These are phyloP conservation scores for Misgurnus anguillicaudatus DNA, from an alignment of 2,113 vertebrate genomes.

Conservation along the genomic window DNA sequence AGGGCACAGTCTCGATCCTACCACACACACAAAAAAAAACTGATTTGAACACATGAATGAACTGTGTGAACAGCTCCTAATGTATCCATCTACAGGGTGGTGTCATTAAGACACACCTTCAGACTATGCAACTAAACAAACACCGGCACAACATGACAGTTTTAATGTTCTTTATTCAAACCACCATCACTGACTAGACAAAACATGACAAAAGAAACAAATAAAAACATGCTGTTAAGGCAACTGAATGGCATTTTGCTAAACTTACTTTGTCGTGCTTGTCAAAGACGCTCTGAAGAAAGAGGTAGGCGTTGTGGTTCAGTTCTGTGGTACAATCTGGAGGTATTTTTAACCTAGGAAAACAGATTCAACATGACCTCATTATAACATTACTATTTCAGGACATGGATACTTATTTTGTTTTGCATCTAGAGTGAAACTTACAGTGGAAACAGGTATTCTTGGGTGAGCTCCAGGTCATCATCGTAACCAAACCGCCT, in stretches of 20 bases:
- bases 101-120: background rate
- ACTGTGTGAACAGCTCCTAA: background rate
- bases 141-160: background rate
- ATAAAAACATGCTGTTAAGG: background rate
- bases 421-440: slow-evolving; percentile 51
- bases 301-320: slow-evolving; percentile 97
- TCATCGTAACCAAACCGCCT: slow-evolving; percentile 95
- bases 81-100: background rate
- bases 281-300: slow-evolving; percentile 97
- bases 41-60: no score
- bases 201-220: no score
- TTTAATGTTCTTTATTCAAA: background rate
- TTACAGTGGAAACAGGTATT: slow-evolving; percentile 93
- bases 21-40: slow-evolving; percentile 47
- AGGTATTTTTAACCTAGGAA: slow-evolving; percentile 87
- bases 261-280: slow-evolving; percentile 95
- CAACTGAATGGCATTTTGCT: background rate
- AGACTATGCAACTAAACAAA: slow-evolving; percentile 4
- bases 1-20: slow-evolving; percentile 96
- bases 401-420: no score
- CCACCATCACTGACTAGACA: background rate
- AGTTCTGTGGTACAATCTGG: slow-evolving; percentile 95
- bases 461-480: slow-evolving; percentile 93
- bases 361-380: slow-evolving; percentile 1
- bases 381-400: background rate